Evolutionary conservation across 2,888 invertebrate species (phyloP).

Genomic region (Oxycera nigricornis): DNA sequence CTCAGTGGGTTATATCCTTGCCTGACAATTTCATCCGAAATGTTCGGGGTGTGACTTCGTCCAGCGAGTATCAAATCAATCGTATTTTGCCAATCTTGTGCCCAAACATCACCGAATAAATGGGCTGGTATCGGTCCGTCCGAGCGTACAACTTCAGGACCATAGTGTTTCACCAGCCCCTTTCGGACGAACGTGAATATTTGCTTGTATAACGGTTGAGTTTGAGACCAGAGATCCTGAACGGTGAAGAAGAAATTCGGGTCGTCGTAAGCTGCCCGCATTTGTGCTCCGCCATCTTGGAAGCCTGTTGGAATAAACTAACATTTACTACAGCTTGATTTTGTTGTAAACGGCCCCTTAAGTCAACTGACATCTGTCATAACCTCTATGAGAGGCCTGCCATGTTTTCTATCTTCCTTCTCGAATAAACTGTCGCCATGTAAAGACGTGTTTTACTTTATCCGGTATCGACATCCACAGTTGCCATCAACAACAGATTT

Average conservation of each 20-base stretch:
- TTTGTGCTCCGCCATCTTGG: slow-evolving; percentile 80
- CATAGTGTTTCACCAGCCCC: slow-evolving; percentile 71
- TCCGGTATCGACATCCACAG: too few species aligned
- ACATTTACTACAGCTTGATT: neutral
- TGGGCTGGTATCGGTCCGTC: slow-evolving; percentile 87
- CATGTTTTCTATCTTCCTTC: too few species aligned
- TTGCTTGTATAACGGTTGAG: slow-evolving; percentile 80
- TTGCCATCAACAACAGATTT: neutral
- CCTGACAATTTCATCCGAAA: slow-evolving; percentile 78
- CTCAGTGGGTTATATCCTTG: slow-evolving; percentile 77
- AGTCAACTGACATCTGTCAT: too few species aligned
- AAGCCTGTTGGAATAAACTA: slow-evolving; percentile 58
- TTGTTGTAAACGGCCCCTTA: neutral
- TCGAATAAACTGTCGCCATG: too few species aligned
- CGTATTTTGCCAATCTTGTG: slow-evolving; percentile 81
- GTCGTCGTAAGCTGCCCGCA: slow-evolving; percentile 78
- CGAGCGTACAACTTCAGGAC: slow-evolving; percentile 65
- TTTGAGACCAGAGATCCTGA: slow-evolving; percentile 67
- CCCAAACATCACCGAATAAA: slow-evolving; percentile 85
- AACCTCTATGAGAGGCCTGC: too few species aligned
- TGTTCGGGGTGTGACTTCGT: slow-evolving; percentile 72
- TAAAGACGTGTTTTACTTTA: too few species aligned
- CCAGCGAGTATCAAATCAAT: slow-evolving; percentile 79
- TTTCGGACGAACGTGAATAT: slow-evolving; percentile 82
- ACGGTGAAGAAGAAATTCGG: slow-evolving; percentile 69